These are phyloP conservation scores for Cephus spinipes DNA, from an alignment of 2,888 invertebrate species.

Conservation along the genomic window DNA sequence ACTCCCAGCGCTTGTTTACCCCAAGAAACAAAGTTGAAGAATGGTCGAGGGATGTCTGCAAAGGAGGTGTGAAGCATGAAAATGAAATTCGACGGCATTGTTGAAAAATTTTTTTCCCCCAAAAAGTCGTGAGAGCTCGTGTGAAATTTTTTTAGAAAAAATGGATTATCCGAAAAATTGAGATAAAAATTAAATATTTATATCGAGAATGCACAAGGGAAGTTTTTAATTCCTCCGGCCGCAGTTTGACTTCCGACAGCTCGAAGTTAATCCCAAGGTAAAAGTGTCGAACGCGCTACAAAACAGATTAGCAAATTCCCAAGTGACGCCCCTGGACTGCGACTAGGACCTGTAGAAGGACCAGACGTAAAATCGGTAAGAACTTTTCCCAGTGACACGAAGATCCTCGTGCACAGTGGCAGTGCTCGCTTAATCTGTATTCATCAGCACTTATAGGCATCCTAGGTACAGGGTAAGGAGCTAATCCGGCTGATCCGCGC, in stretches of 20 bases:
- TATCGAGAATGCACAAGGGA: background rate
- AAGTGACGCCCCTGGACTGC: background rate
- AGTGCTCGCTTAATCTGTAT: slow-evolving; percentile 59
- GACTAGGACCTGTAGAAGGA: background rate
- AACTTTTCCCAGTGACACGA: background rate
- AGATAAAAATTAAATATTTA: background rate
- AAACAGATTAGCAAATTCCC: slow-evolving; percentile 45
- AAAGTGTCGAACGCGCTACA: slow-evolving; percentile 47
- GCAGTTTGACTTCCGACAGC: background rate
- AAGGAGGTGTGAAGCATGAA: background rate
- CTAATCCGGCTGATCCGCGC: slow-evolving; percentile 63
- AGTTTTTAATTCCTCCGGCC: background rate
- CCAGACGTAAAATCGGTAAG: background rate
- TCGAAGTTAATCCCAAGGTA: slow-evolving; percentile 49
- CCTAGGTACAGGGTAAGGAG: slow-evolving; percentile 50
- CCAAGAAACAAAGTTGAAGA: slow-evolving; percentile 33
- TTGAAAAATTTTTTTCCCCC: background rate
- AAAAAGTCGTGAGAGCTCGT: background rate
- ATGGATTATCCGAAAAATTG: background rate
- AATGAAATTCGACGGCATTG: background rate
- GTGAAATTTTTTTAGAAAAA: background rate
- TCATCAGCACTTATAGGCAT: slow-evolving; percentile 61
- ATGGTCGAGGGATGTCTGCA: background rate
- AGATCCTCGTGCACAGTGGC: slow-evolving; percentile 36
- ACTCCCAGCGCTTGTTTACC: slow-evolving; percentile 40